Percentiles rank a stretch among this genome's conserved stretches.
phyloP scores from a whole-genome alignment of 1,140 invertebrate species.

The Penaeus indicus region DNA sequence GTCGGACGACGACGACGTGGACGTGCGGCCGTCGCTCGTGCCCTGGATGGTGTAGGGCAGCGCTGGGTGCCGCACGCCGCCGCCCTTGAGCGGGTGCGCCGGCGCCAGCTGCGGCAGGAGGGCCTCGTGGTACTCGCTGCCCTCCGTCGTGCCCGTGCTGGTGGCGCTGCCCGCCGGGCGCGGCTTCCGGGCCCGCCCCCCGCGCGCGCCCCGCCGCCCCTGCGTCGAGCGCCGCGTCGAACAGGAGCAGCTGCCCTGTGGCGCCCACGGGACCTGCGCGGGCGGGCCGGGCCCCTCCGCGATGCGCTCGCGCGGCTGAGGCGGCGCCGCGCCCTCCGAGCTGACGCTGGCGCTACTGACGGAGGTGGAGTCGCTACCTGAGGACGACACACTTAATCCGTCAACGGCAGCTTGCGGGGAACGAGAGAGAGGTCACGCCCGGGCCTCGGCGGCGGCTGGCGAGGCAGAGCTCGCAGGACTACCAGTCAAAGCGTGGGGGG shows the following conservation, averaged over 20 bases:
- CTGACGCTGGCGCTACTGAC: slow-evolving; percentile 61
- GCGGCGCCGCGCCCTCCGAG: slow-evolving; percentile 25
- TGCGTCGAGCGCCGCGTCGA: slow-evolving; percentile 33
- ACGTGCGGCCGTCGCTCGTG: slow-evolving; percentile 60
- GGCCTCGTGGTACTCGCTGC: slow-evolving; percentile 56
- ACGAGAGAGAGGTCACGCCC: too few species aligned
- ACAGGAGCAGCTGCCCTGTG: slow-evolving; percentile 40
- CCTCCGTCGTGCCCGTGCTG: slow-evolving; percentile 53
- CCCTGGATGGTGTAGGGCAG: slow-evolving; percentile 60
- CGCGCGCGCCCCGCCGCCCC: slow-evolving; percentile 41
- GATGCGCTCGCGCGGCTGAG: slow-evolving; percentile 18
- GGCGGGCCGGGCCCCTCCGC: slow-evolving; percentile 15
- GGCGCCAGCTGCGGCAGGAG: slow-evolving; percentile 45
- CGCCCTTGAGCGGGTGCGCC: slow-evolving; percentile 19
- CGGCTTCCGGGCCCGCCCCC: slow-evolving; percentile 35
- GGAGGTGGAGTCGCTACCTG: slow-evolving; percentile 60
- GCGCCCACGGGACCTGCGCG: slow-evolving; percentile 31
- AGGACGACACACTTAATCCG: not conserved
- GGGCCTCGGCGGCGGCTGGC: too few species aligned
- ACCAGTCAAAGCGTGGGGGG: too few species aligned
- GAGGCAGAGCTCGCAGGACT: too few species aligned
- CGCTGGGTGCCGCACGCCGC: slow-evolving; percentile 22
- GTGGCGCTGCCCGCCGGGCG: slow-evolving; percentile 46
- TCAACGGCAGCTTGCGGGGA: too few species aligned
- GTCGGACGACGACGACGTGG: slow-evolving; percentile 57